Base-by-base conservation (phyloP, 2,797 vertebrate species). In the Callimico goeldii region DNA sequence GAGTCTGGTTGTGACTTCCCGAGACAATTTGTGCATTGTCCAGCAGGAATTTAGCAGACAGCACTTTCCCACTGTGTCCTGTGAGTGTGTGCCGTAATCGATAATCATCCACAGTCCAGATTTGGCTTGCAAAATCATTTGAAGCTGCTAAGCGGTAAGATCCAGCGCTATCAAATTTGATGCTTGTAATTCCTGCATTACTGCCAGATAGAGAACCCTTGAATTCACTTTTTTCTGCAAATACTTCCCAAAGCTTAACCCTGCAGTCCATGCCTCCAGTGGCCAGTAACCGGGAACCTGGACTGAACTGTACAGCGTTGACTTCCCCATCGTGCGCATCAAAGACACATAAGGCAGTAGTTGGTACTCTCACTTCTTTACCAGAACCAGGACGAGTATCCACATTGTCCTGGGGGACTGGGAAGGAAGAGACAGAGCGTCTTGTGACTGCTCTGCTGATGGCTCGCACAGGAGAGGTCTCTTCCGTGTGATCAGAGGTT, bases 181-280 rank as follows among this genome's bases (percentile, higher is more conserved):
- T 99, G 98, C 99, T 99, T 98, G 99, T 99, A 98, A 99, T 99
- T 85, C 99, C 99, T 2, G 99, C 99, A 5, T 99, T 99, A 96
- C 99, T 99, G 96, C 99, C 99, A 0, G 99, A 99, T 52, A 99
- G 98, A 30, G 99, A 98, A 14, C 99, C 99, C 98, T 99, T 99
- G 15, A 99, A 96, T 96, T 99, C 99, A 98, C 99, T 99, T 36
- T 98, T 99, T 88, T 99, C 99, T 99, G 99, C 99, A 1, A 99
- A 89, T n/a, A 99, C 99, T 97, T 99, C 99, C 99, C 99, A 99
- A 55, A 99, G 99, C 97, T 99, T 99, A 39, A 99, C 99, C 84
- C 99, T 98, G 61, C 99, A 99, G 98, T 99, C 99, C 99, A 99
- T 99, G 98, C 99, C 99, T 94, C 99, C 99, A 5, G 99, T 99